Evolutionary conservation across 2,113 vertebrate genomes (phyloP).

Genomic region (Murina feae): DNA sequence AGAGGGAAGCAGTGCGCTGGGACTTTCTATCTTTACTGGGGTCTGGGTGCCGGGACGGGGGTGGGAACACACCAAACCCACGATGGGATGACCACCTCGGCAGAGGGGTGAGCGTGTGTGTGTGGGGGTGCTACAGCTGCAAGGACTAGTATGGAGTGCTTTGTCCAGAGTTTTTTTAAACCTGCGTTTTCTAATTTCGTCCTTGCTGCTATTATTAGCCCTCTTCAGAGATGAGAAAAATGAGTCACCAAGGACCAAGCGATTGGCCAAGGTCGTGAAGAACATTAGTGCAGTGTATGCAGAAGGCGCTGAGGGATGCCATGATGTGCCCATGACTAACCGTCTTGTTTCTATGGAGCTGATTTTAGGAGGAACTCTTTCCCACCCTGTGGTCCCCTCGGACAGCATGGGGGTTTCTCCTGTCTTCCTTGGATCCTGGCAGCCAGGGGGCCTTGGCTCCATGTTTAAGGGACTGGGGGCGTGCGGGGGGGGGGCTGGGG

Average conservation of each 20-base stretch:
- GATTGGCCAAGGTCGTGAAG: neutral
- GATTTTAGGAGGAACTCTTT: neutral
- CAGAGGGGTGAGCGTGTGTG: too few species aligned
- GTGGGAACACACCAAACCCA: neutral
- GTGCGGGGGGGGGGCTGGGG: too few species aligned
- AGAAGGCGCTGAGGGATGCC: neutral
- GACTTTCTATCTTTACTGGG: neutral
- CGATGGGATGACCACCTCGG: neutral
- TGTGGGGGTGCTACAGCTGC: neutral
- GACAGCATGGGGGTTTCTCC: neutral
- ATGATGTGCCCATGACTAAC: neutral
- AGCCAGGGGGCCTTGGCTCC: neutral
- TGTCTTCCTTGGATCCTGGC: neutral
- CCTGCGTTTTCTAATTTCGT: neutral
- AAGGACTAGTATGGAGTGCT: neutral
- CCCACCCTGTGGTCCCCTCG: neutral
- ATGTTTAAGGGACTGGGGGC: neutral
- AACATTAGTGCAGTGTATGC: neutral
- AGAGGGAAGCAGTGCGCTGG: neutral
- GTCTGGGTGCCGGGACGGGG: neutral
- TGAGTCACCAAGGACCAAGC: neutral
- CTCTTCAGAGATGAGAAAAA: slow-evolving; percentile 1
- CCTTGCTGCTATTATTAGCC: neutral
- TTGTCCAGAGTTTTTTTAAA: neutral
- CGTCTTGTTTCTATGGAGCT: neutral